A percentile compares a stretch with the other conserved stretches of the same genome.
These are phyloP conservation scores for Triplophysa dalaica DNA, from an alignment of 2,113 vertebrate genomes.

Conservation along the genomic window DNA sequence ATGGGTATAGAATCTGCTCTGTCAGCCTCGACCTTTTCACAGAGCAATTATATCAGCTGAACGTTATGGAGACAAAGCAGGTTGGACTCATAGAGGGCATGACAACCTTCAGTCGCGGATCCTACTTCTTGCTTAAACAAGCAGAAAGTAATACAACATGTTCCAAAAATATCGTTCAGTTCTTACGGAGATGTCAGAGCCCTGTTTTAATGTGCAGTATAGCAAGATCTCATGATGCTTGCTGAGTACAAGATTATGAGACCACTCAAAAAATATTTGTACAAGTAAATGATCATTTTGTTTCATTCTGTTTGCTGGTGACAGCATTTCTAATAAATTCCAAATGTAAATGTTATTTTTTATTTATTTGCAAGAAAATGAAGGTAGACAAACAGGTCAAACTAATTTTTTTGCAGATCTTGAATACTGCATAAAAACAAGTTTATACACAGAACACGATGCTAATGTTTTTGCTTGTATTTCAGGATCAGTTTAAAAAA, in stretches of 20 bases:
- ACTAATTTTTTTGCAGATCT: too few species aligned
- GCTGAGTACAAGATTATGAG: background rate
- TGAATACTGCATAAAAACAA: too few species aligned
- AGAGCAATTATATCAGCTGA: conserved; percentile 30
- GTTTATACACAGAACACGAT: too few species aligned
- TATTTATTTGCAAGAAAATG: too few species aligned
- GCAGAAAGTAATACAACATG: conserved; percentile 40
- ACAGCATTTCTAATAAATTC: too few species aligned
- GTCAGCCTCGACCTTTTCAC: conserved; percentile 49
- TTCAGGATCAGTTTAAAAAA: too few species aligned
- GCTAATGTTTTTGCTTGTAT: too few species aligned
- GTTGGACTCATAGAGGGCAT: conserved; percentile 3
- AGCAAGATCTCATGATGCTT: background rate
- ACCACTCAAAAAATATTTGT: too few species aligned
- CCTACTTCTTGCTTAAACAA: conserved; percentile 27
- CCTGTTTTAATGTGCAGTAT: background rate
- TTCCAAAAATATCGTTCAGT: conserved; percentile 13
- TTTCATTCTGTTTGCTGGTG: too few species aligned
- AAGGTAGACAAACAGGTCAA: too few species aligned
- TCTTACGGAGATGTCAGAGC: background rate
- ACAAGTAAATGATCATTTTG: too few species aligned
- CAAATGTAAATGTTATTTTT: too few species aligned
- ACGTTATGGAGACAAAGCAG: conserved; percentile 29
- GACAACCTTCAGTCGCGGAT: conserved; percentile 2
- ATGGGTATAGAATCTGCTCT: conserved; percentile 29